Evolutionary conservation across 2,888 invertebrate genomes (phyloP), one percentile per base, ranked within the genome.

Genomic region (Poecilus cupreus): DNA sequence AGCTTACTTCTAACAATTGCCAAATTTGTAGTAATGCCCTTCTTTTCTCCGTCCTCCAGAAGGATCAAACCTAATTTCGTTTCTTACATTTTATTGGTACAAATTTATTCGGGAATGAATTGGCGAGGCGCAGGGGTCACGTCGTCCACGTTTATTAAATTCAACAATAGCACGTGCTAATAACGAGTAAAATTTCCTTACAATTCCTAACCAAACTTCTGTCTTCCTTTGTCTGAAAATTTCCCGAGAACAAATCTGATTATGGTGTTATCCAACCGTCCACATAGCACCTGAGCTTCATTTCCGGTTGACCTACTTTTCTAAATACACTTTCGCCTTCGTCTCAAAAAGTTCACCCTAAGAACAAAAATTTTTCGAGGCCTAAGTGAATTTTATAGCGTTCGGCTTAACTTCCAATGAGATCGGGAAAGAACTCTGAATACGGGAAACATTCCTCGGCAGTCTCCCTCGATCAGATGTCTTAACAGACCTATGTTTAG

Each of bases 241-340:
- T 72, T 51, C 16, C 18, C 72, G 80, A 72, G 57, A 80, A 37
- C 57, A 80, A 80, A 80, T 80, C 80, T 80, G 80, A 80, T 80
- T 72, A 80, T 57, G 72, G 39, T 80, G 51, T 80, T 72, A 80
- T 80, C 80, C 72, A 72, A 24, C 80, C 80, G 43, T 80, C 43
- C 57, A 26, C 72, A 32, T 54, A 51, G 54, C 80, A 80, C 80
- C 80, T 80, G 80, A 70, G 72, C 54, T 72, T 70, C 57, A 72
- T 72, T 80, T 80, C 72, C 80, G 80, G 54, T 39, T 80, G 80
- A 80, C 80, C 80, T 80, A 80, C 72, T 72, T 80, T 57, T 72
- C 39, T 70, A 72, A 80, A 80, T 57, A 70, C 54, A 72, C 80
- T 80, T 80, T 57, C 43, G 51, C 18, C 22, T 16, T 39, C 26